Percentiles rank a stretch among this genome's conserved stretches.
Evolutionary conservation across 1,140 invertebrate species (phyloP).

Genomic region (Zelostemma sp.): DNA sequence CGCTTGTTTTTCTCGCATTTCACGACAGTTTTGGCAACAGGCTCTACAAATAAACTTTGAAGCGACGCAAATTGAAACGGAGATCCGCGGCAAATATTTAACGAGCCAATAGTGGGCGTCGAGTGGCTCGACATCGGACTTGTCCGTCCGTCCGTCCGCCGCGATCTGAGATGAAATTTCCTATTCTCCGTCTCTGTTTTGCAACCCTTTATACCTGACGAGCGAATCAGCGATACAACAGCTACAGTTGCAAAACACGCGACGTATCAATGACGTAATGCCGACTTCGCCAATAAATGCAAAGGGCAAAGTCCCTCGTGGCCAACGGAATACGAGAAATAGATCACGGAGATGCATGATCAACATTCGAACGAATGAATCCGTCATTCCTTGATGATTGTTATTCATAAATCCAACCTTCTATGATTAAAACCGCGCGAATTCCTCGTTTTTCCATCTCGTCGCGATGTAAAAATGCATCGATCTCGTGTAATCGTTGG

Average conservation of each 20-base stretch:
- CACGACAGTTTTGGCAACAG: no score
- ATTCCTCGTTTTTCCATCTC: no score
- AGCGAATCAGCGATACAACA: not conserved
- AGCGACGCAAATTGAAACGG: conserved; percentile 20
- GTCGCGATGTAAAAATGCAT: no score
- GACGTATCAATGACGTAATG: conserved; percentile 10
- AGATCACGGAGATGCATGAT: not conserved
- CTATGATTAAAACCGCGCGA: no score
- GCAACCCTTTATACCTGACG: not conserved
- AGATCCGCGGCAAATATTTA: not conserved
- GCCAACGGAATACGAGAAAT: conserved; percentile 4
- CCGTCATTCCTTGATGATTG: no score
- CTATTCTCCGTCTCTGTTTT: not conserved
- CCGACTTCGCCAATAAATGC: not conserved
- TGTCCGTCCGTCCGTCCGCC: no score
- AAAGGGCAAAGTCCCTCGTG: conserved; percentile 14
- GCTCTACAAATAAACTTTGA: no score
- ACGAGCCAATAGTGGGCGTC: conserved; percentile 1
- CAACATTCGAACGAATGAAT: not conserved
- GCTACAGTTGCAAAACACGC: not conserved
- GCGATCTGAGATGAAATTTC: no score
- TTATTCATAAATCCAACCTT: no score
- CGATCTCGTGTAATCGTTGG: no score
- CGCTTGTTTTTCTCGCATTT: no score
- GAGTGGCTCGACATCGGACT: not conserved